Conservation (phyloP, 2,888 invertebrate species). For the Cosmopolites sordidus region DNA sequence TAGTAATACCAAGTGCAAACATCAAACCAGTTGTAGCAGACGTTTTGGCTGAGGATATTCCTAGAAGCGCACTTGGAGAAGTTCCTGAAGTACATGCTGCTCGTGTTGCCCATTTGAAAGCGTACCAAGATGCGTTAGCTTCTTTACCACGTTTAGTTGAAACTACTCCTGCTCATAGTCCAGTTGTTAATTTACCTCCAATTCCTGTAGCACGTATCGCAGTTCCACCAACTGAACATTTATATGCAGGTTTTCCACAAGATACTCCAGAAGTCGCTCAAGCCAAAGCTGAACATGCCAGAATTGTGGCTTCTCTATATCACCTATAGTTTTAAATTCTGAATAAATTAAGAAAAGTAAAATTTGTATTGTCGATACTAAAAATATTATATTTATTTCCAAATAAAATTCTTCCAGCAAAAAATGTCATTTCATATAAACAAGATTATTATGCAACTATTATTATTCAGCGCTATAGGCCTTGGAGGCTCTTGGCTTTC, state of each 20-base stretch:
- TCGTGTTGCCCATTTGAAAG: constrained; percentile 32
- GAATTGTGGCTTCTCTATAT: constrained; percentile 14
- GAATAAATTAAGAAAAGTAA: not conserved
- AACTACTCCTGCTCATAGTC: not conserved
- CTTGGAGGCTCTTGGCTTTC: no score
- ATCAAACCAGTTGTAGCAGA: not conserved
- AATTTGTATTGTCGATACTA: not conserved
- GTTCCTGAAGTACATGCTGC: constrained; percentile 37
- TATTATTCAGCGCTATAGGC: no score
- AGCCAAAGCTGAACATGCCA: constrained; percentile 28
- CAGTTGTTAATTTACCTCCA: not conserved
- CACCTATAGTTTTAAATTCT: not conserved
- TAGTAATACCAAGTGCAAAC: not conserved
- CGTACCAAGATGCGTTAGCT: constrained; percentile 15
- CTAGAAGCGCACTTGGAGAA: constrained; percentile 33
- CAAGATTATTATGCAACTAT: no score
- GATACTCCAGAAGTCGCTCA: constrained; percentile 36
- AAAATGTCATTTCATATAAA: no score
- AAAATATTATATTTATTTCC: no score
- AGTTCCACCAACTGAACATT: no score
- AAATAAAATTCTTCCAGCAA: no score
- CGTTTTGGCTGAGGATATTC: constrained; percentile 31
- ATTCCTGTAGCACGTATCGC: no score
- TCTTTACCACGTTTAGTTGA: constrained; percentile 7
- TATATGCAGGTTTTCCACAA: no score